Conservation (phyloP, 2,113 vertebrate genomes). For the Actenoides lindsayi region DNA sequence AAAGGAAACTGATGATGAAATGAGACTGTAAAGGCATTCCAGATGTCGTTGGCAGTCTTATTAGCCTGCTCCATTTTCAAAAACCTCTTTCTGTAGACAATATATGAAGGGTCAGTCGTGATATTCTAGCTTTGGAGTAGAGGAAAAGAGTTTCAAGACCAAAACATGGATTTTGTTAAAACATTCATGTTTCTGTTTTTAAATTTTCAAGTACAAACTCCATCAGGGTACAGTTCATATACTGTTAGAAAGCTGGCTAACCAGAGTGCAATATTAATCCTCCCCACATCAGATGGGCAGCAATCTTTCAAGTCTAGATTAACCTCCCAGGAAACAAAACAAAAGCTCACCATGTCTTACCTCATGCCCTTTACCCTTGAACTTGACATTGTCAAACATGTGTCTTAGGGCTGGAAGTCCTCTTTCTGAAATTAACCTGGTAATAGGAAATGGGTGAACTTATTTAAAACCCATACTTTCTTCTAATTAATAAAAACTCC, state of each 20-base stretch:
- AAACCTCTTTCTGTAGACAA: neutral
- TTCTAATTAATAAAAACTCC: neutral
- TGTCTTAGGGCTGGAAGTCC: constrained; percentile 91
- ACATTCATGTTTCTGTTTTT: neutral
- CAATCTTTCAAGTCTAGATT: neutral
- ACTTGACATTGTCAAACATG: constrained; percentile 84
- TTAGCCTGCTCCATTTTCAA: neutral
- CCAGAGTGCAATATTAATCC: accelerated
- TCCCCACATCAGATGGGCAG: neutral
- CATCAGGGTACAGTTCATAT: neutral
- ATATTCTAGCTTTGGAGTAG: neutral
- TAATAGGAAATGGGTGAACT: neutral
- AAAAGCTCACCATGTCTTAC: constrained; percentile 66
- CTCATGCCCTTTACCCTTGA: constrained; percentile 95
- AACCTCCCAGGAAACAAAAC: neutral
- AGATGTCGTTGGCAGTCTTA: neutral
- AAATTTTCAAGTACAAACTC: neutral
- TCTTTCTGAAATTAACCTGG: constrained; percentile 88
- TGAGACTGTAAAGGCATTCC: neutral
- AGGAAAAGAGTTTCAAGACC: neutral
- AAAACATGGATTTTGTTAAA: neutral
- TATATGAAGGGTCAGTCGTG: neutral
- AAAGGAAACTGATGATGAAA: neutral
- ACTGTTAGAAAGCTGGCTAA: neutral
- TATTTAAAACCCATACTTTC: neutral